Evolutionary conservation across 2,113 vertebrate species (phyloP).

Genomic region (Engystomops pustulosus): DNA sequence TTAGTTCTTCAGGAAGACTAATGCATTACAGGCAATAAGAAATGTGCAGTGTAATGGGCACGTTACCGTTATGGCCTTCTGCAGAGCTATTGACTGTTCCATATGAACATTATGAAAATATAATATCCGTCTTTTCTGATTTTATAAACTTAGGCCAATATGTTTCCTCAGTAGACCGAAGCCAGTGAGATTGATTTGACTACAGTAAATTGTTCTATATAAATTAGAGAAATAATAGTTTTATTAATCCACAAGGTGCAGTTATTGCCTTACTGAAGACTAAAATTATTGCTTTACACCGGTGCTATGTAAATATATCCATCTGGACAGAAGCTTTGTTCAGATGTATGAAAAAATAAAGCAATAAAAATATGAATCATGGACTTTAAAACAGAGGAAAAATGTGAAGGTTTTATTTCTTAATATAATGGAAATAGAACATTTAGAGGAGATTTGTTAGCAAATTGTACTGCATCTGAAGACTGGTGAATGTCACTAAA

Average conservation of each 20-base stretch:
- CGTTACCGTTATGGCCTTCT: background rate
- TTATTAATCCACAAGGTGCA: conserved; percentile 29
- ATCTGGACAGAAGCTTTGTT: conserved; percentile 1
- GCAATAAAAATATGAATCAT: conserved; percentile 22
- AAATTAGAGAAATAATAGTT: conserved; percentile 44
- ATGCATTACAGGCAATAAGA: background rate
- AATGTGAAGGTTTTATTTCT: background rate
- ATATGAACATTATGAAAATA: background rate
- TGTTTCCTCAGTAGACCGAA: background rate
- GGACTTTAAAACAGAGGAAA: background rate
- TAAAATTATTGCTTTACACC: conserved; percentile 25
- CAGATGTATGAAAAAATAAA: conserved; percentile 21
- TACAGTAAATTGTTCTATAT: conserved; percentile 21
- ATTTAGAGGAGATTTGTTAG: background rate
- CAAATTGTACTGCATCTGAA: background rate
- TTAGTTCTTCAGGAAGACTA: background rate
- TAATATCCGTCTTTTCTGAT: background rate
- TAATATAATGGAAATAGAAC: background rate
- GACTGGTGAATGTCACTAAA: background rate
- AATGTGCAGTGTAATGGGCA: background rate
- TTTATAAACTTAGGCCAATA: conserved; percentile 12
- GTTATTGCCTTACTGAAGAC: conserved; percentile 15
- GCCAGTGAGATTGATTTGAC: conserved; percentile 5
- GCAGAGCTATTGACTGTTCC: background rate
- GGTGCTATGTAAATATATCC: conserved; percentile 11